Base-by-base conservation (phyloP, 2,797 vertebrate genomes). In the Scolopax rusticola region DNA sequence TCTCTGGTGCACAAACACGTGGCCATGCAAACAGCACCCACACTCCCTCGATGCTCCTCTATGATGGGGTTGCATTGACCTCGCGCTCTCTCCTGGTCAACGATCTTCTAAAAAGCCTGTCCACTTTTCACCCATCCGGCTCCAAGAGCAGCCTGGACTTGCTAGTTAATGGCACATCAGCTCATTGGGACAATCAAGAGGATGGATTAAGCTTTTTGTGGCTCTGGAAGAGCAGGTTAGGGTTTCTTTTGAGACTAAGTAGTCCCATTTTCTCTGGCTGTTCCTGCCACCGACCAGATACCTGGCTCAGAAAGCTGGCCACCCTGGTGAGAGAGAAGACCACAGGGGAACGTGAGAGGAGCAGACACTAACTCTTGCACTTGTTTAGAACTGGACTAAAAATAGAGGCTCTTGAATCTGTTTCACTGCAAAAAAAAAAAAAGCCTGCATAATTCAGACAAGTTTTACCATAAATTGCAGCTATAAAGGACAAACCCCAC, bases 361-460 rank as follows among this genome's bases (percentile, higher is more conserved):
- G 32, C 71, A 54, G 47, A n/a, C 76, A 9, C 36, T 81, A 94
- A 91, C 84, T 85, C 85, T 76, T 73, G 54, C 14, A 9, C 59
- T 93, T 90, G 85, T 93, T 94, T 95, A 86, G 79, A 91, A 18
- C 11, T 38, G 40, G 70, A 69, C 91, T 93, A 91, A 96, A 96
- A 96, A 95, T 89, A 95, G 91, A 88, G 50, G 25, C 43, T 94
- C 85, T 94, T 88, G 82, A 94, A 73, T 73, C 59, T 23, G 0
- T 76, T 86, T 85, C 69, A 27, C 50, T 2, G 8, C 51, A 51
- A 85, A 80, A 81, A 86, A 43, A 43, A 43, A 43, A 43, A 45
- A 45, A 45, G 79, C 41, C 63, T 78, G 27, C 74, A 86, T 84
- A 94, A 93, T 94, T 95, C 80, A 78, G 59, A 57, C 20, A 41